Evolutionary conservation across 2,888 invertebrate genomes (phyloP).

Genomic region (Cephus pygmeus): DNA sequence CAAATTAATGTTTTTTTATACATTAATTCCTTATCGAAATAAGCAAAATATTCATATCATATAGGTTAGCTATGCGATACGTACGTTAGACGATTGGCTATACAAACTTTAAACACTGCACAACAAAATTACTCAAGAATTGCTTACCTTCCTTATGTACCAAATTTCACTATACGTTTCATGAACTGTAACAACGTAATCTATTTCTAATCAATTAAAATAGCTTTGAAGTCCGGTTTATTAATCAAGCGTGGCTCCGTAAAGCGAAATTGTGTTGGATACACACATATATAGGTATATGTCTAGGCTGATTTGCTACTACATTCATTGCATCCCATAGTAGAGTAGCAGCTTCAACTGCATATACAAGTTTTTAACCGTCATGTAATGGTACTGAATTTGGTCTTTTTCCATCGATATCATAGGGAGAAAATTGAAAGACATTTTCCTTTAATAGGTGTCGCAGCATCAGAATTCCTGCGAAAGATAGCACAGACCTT

Average conservation of each 20-base stretch:
- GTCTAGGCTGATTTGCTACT: background rate
- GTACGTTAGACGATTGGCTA: background rate
- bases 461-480: background rate
- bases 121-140: background rate
- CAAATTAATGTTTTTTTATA: background rate
- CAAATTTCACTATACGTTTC: background rate
- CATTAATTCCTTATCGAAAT: background rate
- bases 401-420: background rate
- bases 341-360: background rate
- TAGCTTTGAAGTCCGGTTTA: background rate
- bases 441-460: background rate
- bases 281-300: background rate
- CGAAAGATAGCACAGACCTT: background rate
- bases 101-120: background rate
- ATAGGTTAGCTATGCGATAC: background rate
- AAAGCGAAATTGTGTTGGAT: background rate
- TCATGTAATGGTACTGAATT: background rate
- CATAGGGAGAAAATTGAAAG: background rate
- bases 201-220: background rate
- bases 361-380: background rate
- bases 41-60: background rate
- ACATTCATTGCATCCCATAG: background rate
- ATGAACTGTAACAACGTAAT: background rate
- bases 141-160: background rate
- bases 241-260: background rate